These are phyloP conservation scores for Folsomia candida DNA, from an alignment of 2,888 invertebrate genomes.

Conservation along the genomic window DNA sequence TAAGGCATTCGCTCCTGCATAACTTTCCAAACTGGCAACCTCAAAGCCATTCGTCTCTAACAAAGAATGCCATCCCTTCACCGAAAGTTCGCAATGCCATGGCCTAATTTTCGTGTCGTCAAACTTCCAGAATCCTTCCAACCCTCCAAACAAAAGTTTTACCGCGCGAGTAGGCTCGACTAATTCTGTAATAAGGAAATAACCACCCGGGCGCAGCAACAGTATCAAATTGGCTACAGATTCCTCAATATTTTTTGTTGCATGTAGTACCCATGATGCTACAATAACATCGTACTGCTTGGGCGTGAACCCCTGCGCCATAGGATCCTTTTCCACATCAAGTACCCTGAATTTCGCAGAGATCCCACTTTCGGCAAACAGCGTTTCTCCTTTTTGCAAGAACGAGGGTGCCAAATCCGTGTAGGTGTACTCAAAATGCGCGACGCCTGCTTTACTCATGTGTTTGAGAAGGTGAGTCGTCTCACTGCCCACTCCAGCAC, in stretches of 20 bases:
- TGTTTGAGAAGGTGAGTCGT: constrained; percentile 14
- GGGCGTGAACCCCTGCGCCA: constrained; percentile 24
- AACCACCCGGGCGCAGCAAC: constrained; percentile 9
- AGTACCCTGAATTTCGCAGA: constrained; percentile 23
- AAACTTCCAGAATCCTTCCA: constrained; percentile 32
- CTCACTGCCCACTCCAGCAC: constrained; percentile 26
- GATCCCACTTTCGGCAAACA: constrained; percentile 26
- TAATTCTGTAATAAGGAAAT: constrained; percentile 16
- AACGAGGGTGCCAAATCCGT: constrained; percentile 31
- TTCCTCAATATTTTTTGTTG: constrained; percentile 15
- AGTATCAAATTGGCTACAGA: constrained; percentile 7
- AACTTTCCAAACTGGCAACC: constrained; percentile 15
- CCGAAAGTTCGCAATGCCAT: constrained; percentile 3
- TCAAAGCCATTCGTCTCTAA: neutral
- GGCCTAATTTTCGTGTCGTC: constrained; percentile 14
- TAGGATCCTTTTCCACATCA: constrained; percentile 36
- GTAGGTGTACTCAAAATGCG: constrained; percentile 17
- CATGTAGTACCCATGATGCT: constrained; percentile 27
- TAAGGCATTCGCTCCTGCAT: constrained; percentile 8
- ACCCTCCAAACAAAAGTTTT: constrained; percentile 20
- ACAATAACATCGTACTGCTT: constrained; percentile 20
- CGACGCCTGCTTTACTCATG: constrained; percentile 13
- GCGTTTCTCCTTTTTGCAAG: constrained; percentile 24
- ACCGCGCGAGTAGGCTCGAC: neutral
- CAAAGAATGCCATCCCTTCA: constrained; percentile 3